Evolutionary conservation across 2,888 invertebrate genomes (phyloP).

Genomic region (Hydrotaea cyrtoneurina): DNA sequence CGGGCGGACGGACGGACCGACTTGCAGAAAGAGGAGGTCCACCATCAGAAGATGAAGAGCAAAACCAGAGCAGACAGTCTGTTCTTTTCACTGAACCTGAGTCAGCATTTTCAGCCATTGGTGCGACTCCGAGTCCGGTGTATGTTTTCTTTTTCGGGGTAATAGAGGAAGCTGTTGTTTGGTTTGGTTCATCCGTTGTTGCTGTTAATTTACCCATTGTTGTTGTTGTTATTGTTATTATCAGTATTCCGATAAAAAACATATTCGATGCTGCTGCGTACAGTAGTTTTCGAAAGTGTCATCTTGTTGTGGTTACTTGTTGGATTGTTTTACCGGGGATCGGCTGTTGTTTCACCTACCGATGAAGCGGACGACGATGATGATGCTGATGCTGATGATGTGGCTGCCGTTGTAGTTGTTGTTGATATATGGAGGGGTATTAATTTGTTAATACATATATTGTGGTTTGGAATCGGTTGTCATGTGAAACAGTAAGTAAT

Average conservation of each 20-base stretch:
- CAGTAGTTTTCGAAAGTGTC: slow-evolving; percentile 55
- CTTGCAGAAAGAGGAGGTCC: slow-evolving; percentile 1
- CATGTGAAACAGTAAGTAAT: slow-evolving; percentile 53
- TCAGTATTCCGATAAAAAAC: slow-evolving; percentile 11
- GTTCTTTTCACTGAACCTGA: slow-evolving; percentile 49
- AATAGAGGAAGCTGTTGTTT: slow-evolving; percentile 66
- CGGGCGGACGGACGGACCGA: too few species aligned
- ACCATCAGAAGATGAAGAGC: slow-evolving; percentile 29
- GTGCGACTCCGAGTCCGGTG: background rate
- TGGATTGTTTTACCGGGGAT: slow-evolving; percentile 43
- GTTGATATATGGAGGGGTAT: slow-evolving; percentile 43
- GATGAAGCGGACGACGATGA: background rate
- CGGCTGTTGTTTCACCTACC: background rate
- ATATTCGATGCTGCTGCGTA: slow-evolving; percentile 36
- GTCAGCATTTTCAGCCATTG: slow-evolving; percentile 44
- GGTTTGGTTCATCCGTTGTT: slow-evolving; percentile 36
- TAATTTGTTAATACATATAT: slow-evolving; percentile 61
- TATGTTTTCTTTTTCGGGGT: slow-evolving; percentile 47
- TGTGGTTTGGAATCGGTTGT: slow-evolving; percentile 55
- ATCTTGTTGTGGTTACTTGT: slow-evolving; percentile 59
- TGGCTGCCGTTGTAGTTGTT: slow-evolving; percentile 28
- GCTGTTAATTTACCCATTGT: background rate
- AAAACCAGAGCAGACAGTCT: slow-evolving; percentile 48
- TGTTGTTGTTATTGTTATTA: slow-evolving; percentile 29
- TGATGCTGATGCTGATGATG: background rate